Conservation (phyloP, 2,888 invertebrate genomes). For the Agriotes lineatus region DNA sequence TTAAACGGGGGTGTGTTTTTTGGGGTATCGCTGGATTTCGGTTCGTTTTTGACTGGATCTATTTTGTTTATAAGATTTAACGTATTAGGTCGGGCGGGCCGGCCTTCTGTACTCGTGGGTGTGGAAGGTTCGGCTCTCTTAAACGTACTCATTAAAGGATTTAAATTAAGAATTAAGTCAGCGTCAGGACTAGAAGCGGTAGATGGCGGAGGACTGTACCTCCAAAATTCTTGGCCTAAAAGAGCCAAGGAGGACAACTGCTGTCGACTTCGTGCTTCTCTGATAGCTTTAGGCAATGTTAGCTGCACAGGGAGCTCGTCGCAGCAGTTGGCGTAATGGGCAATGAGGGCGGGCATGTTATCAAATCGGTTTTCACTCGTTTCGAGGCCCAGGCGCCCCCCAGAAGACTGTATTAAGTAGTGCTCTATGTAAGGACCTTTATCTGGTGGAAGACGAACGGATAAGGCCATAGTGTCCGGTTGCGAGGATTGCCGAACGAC, state of each 20-base stretch:
- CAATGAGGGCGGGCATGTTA: constrained; percentile 92
- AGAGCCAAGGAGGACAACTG: constrained; percentile 91
- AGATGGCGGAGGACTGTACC: constrained; percentile 64
- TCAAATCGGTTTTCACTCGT: constrained; percentile 94
- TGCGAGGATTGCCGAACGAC: constrained; percentile 96
- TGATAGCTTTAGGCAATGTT: constrained; percentile 85
- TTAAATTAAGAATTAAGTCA: constrained; percentile 82
- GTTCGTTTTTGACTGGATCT: constrained; percentile 53
- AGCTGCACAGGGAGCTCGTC: constrained; percentile 94
- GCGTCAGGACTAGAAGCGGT: constrained; percentile 69
- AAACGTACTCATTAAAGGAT: constrained; percentile 80
- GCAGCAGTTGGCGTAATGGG: constrained; percentile 94
- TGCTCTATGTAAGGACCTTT: constrained; percentile 95
- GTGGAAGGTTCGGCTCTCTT: constrained; percentile 74
- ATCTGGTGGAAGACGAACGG: constrained; percentile 88
- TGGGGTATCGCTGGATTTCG: constrained; percentile 48
- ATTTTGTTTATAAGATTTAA: constrained; percentile 77
- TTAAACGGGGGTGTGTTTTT: constrained; percentile 53
- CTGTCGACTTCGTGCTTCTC: constrained; percentile 90
- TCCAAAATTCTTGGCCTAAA: constrained; percentile 90
- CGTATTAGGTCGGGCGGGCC: constrained; percentile 86
- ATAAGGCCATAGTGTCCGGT: constrained; percentile 94
- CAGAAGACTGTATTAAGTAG: constrained; percentile 91
- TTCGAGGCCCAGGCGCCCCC: constrained; percentile 87
- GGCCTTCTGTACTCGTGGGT: constrained; percentile 62